Percentiles rank a stretch among this genome's conserved stretches.
Conservation (phyloP, 2,113 vertebrate genomes). For the Alces alces region DNA sequence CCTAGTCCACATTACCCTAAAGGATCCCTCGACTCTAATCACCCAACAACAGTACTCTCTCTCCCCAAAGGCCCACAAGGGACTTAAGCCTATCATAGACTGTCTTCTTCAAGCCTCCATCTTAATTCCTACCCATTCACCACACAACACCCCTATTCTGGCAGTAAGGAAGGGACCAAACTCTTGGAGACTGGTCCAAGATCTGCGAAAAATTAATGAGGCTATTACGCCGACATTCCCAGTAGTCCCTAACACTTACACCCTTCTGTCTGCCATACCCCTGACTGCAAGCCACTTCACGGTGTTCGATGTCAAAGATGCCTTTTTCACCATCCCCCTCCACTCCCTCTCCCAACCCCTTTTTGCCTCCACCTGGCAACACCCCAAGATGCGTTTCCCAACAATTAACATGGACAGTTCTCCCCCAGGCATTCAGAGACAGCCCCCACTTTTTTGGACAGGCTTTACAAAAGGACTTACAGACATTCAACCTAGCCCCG, state of each 20-base stretch:
- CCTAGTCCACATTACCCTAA: neutral
- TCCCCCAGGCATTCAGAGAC: neutral
- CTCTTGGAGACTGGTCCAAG: neutral
- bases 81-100: neutral
- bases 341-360: neutral
- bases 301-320: fast-evolving
- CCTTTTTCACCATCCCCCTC: neutral
- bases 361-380: neutral
- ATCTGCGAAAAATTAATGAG: neutral
- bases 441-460: neutral
- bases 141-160: neutral
- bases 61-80: fast-evolving
- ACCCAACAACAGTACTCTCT: neutral
- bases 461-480: neutral
- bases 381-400: neutral
- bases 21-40: neutral
- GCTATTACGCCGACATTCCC: fast-evolving
- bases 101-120: neutral
- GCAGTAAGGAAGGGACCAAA: neutral
- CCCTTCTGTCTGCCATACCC: neutral
- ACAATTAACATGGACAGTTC: neutral
- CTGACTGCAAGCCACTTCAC: fast-evolving
- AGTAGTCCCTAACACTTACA: neutral
- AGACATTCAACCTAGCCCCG: fast-evolving
- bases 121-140: neutral